Conservation (phyloP, 2,797 vertebrate genomes). For the Bradypus variegatus region DNA sequence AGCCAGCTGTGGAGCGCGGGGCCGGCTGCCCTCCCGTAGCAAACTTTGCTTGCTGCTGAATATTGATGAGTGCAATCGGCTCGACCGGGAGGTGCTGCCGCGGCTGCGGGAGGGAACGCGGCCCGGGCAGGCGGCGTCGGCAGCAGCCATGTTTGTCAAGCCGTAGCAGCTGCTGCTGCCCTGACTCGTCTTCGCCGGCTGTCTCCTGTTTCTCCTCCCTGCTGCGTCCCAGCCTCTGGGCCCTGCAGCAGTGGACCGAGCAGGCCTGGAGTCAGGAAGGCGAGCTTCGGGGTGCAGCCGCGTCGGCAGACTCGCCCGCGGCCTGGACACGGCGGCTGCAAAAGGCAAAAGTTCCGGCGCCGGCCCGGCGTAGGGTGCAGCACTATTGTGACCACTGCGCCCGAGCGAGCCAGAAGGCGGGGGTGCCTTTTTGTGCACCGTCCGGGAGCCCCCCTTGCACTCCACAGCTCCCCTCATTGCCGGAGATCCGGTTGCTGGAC, state of each 20-base stretch:
- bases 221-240: background rate
- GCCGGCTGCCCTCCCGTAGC: conserved; percentile 29
- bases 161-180: conserved; percentile 52
- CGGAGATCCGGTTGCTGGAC: background rate
- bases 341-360: conserved; percentile 36
- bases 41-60: conserved; percentile 58
- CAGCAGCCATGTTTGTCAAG: conserved; percentile 71
- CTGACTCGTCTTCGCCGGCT: conserved; percentile 36
- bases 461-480: background rate
- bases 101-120: conserved; percentile 50
- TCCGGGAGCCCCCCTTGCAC: conserved; percentile 4
- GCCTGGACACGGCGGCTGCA: conserved; percentile 33
- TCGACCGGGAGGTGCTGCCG: conserved; percentile 53
- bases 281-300: conserved; percentile 33
- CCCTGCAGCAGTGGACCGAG: background rate
- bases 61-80: conserved; percentile 44
- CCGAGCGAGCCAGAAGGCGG: conserved; percentile 33
- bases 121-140: conserved; percentile 57
- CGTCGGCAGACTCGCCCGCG: conserved; percentile 5
- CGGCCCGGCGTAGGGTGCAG: conserved; percentile 57
- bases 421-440: conserved; percentile 57
- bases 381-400: conserved; percentile 67
- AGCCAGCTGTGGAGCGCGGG: conserved; percentile 26
- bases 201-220: background rate
- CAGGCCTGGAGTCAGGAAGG: conserved; percentile 39